These are phyloP conservation scores for Brachypteracias leptosomus DNA, from an alignment of 2,113 vertebrate genomes.

Conservation along the genomic window DNA sequence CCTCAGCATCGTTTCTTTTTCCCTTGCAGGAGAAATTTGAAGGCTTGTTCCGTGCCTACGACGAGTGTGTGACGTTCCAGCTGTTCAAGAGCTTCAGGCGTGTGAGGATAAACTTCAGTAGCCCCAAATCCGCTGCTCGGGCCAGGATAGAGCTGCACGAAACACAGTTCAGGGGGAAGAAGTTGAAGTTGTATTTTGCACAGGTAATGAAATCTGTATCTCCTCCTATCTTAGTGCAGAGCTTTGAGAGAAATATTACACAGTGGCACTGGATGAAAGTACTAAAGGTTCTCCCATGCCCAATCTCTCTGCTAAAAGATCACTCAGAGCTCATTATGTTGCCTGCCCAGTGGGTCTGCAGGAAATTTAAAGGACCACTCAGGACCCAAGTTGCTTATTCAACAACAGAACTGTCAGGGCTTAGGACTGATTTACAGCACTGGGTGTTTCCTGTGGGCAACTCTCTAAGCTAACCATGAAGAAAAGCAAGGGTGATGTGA, in stretches of 20 bases:
- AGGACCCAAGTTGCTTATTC: neutral
- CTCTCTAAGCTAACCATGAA: neutral
- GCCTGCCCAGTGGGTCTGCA: neutral
- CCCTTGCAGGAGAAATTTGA: slow-evolving; percentile 85
- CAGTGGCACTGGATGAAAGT: neutral
- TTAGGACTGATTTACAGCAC: neutral
- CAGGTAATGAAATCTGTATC: slow-evolving; percentile 73
- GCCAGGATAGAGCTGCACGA: slow-evolving; percentile 90
- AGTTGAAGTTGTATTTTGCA: slow-evolving; percentile 87
- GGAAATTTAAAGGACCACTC: neutral
- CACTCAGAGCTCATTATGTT: neutral
- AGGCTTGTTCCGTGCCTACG: slow-evolving; percentile 83
- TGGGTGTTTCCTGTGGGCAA: neutral
- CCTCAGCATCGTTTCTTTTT: neutral
- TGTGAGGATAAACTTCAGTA: slow-evolving; percentile 87
- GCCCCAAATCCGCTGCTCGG: slow-evolving; percentile 84
- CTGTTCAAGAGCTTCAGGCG: slow-evolving; percentile 88
- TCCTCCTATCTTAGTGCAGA: neutral
- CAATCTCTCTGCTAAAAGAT: neutral
- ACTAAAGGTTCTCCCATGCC: neutral
- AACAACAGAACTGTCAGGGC: neutral
- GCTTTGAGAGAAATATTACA: neutral
- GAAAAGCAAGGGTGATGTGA: neutral
- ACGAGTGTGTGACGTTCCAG: slow-evolving; percentile 86
- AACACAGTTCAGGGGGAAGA: slow-evolving; percentile 88